A percentile compares a stretch with the other conserved stretches of the same genome.
phyloP scores from a whole-genome alignment of 2,797 vertebrate genomes.

The Rhynchotus rufescens region DNA sequence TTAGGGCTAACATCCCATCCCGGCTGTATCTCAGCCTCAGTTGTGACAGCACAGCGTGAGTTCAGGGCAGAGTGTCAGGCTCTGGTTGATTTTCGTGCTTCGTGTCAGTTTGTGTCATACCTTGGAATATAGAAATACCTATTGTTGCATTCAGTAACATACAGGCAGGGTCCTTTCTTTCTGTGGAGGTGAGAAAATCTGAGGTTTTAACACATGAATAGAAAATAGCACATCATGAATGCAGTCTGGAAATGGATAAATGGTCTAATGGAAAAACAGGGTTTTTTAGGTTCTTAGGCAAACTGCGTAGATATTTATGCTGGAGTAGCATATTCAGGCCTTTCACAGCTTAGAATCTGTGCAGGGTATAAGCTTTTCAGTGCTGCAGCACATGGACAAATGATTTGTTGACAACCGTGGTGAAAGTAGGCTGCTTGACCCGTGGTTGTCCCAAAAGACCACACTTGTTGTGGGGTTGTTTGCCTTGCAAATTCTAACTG shows the following conservation, averaged over 20 bases:
- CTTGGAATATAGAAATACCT: background rate
- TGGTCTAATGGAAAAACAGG: too few relatives aligned
- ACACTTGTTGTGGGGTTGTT: background rate
- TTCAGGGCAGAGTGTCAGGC: constrained; percentile 15
- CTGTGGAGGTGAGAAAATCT: background rate
- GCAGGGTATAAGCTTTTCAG: background rate
- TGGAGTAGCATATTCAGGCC: background rate
- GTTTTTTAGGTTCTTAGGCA: background rate
- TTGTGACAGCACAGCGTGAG: constrained; percentile 35
- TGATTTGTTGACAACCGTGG: background rate
- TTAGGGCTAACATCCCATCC: background rate
- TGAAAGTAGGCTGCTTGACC: background rate
- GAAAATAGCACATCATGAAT: background rate
- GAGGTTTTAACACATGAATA: background rate
- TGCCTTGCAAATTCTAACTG: background rate
- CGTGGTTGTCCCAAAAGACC: background rate
- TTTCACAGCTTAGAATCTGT: background rate
- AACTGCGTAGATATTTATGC: background rate
- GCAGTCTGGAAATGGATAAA: background rate
- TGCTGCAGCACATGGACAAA: too few relatives aligned
- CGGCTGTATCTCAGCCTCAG: background rate
- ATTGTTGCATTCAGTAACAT: background rate
- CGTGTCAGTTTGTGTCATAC: constrained; percentile 30
- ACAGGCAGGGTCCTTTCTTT: background rate
- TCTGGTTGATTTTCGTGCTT: background rate